These are phyloP conservation scores for Cotesia chilonis DNA, from an alignment of 1,140 invertebrate species.

Conservation along the genomic window DNA sequence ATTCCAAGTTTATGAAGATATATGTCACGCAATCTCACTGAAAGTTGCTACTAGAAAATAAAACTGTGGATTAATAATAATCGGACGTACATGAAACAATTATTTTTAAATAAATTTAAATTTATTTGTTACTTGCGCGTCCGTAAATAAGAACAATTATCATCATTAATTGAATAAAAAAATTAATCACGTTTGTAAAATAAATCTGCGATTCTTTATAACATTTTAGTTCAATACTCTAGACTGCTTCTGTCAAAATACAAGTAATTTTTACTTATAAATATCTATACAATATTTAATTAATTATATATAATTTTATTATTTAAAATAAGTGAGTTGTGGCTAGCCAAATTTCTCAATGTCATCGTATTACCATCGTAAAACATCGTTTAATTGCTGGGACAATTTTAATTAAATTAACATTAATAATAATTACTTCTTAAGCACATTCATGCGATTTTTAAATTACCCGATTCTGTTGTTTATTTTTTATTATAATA, in stretches of 20 bases:
- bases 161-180: conserved; percentile 9
- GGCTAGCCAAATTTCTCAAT: too few species aligned
- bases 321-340: background rate
- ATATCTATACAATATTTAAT: conserved; percentile 4
- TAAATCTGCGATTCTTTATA: conserved; percentile 14
- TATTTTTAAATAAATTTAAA: background rate
- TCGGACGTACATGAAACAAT: conserved; percentile 9
- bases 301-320: background rate
- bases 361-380: background rate
- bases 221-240: conserved; percentile 11
- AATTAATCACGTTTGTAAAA: background rate
- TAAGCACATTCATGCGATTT: background rate
- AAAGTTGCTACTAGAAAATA: conserved; percentile 44
- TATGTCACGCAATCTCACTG: conserved; percentile 40
- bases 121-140: background rate
- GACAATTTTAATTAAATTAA: too few species aligned
- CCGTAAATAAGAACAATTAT: background rate
- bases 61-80: conserved; percentile 10
- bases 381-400: background rate
- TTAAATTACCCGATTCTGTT: background rate
- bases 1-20: conserved; percentile 8
- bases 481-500: conserved; percentile 14
- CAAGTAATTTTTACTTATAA: background rate
- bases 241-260: conserved; percentile 14
- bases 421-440: too few species aligned